A percentile compares a stretch with the other conserved stretches of the same genome.
These are phyloP conservation scores for Radopholus similis DNA, from an alignment of 1,140 invertebrate species.

Conservation along the genomic window DNA sequence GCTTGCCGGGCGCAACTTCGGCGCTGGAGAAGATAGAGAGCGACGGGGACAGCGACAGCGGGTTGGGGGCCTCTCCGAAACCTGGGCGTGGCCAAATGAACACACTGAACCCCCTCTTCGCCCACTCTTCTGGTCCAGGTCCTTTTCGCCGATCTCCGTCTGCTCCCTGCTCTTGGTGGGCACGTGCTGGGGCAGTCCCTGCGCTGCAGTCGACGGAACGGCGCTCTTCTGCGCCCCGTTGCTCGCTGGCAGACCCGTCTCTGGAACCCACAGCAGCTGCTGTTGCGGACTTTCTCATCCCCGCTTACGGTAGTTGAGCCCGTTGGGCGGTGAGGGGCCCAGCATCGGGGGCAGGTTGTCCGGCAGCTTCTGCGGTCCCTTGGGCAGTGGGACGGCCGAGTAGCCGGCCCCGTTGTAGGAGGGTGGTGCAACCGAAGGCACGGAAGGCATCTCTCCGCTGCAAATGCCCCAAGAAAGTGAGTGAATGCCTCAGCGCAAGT, in stretches of 20 bases:
- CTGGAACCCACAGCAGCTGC: not conserved
- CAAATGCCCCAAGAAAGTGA: not conserved
- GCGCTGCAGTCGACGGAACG: no score
- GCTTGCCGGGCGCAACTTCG: not conserved
- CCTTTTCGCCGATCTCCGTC: not conserved
- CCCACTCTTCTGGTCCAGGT: slow-evolving; percentile 1
- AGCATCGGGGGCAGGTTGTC: slow-evolving; percentile 26
- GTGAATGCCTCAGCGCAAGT: not conserved
- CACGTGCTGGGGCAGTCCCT: slow-evolving; percentile 2
- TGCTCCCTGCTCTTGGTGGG: slow-evolving; percentile 3
- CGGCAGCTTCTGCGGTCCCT: slow-evolving; percentile 6
- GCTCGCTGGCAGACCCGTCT: not conserved
- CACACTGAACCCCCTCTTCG: not conserved
- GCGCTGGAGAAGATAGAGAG: slow-evolving; percentile 1
- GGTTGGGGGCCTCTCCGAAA: not conserved
- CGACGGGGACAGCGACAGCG: not conserved
- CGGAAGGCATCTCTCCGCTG: not conserved
- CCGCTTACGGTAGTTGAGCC: slow-evolving; percentile 15
- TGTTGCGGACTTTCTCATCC: not conserved
- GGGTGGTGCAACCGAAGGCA: slow-evolving; percentile 7
- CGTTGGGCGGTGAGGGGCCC: slow-evolving; percentile 27
- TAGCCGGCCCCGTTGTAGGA: not conserved
- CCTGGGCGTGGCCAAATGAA: not conserved
- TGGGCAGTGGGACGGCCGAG: slow-evolving; percentile 21
- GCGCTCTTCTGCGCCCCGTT: not conserved